phyloP scores from a whole-genome alignment of 2,113 vertebrate species.

The Onychostruthus taczanowskii region DNA sequence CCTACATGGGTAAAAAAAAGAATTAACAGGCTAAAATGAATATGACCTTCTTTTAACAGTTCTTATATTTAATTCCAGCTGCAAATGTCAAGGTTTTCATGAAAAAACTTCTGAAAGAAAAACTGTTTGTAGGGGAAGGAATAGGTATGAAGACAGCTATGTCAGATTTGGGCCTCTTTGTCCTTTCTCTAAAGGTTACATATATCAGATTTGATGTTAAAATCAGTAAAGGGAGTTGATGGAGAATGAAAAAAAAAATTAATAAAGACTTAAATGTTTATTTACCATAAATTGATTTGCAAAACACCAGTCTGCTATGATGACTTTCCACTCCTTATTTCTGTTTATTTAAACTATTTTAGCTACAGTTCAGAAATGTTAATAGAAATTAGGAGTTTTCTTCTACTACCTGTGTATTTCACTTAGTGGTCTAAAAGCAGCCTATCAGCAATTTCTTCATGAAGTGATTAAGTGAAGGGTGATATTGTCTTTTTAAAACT shows the following conservation, averaged over 20 bases:
- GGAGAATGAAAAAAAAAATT: accelerated
- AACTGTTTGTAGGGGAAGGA: neutral
- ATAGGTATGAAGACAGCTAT: neutral
- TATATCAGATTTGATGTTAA: neutral
- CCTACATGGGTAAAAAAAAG: neutral
- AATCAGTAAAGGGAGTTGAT: neutral
- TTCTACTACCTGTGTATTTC: neutral
- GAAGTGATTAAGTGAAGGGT: neutral
- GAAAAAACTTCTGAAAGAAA: neutral
- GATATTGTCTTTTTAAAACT: neutral
- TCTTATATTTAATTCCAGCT: neutral
- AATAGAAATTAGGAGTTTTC: neutral
- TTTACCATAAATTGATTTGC: neutral
- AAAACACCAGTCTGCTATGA: neutral
- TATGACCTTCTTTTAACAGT: neutral
- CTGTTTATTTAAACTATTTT: neutral
- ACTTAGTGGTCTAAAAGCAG: neutral
- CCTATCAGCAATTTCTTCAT: neutral
- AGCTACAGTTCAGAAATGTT: neutral
- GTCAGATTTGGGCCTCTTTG: neutral
- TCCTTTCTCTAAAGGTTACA: neutral
- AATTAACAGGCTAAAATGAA: neutral
- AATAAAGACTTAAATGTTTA: neutral
- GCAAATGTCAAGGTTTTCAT: neutral
- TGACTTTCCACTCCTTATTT: neutral